A percentile compares a stretch with the other conserved stretches of the same genome.
Evolutionary conservation across 1,140 invertebrate species (phyloP).

Genomic region (Melipona quadrifasciata): DNA sequence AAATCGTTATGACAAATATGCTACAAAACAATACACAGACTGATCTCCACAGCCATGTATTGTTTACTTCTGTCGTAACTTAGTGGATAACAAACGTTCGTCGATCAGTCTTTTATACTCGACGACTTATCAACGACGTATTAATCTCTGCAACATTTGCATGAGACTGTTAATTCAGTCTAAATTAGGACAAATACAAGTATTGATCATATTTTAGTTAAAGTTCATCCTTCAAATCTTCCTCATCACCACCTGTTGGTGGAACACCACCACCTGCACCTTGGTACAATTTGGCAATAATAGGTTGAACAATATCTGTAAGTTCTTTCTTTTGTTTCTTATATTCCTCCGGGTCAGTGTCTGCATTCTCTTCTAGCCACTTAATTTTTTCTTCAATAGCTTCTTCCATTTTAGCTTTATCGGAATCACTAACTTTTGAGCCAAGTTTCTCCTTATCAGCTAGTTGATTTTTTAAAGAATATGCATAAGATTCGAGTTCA

Average conservation of each 20-base stretch:
- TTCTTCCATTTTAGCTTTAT: conserved; percentile 97
- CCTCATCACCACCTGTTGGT: conserved; percentile 85
- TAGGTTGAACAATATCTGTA: conserved; percentile 97
- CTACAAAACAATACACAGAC: conserved; percentile 55
- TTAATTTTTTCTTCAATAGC: conserved; percentile 98
- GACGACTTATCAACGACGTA: conserved; percentile 51
- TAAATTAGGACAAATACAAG: conserved; percentile 61
- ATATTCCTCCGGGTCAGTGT: conserved; percentile 96
- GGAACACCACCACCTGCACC: conserved; percentile 89
- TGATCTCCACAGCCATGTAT: conserved; percentile 54
- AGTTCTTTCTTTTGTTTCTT: conserved; percentile 99
- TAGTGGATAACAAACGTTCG: conserved; percentile 40
- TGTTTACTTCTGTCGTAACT: conserved; percentile 31
- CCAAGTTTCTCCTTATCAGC: conserved; percentile 99
- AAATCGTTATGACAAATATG: conserved; percentile 57
- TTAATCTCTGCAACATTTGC: conserved; percentile 68
- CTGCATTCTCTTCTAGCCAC: conserved; percentile 98
- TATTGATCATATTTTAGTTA: conserved; percentile 82
- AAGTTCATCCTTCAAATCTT: conserved; percentile 93
- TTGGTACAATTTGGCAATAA: conserved; percentile 98
- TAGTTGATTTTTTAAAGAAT: conserved; percentile 98
- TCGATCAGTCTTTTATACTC: conserved; percentile 49
- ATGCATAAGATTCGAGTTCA: conserved; percentile 98
- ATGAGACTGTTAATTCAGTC: conserved; percentile 74
- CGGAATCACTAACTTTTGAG: conserved; percentile 92